Base-by-base conservation (phyloP, 2,888 invertebrate species). In the Lysandra coridon region DNA sequence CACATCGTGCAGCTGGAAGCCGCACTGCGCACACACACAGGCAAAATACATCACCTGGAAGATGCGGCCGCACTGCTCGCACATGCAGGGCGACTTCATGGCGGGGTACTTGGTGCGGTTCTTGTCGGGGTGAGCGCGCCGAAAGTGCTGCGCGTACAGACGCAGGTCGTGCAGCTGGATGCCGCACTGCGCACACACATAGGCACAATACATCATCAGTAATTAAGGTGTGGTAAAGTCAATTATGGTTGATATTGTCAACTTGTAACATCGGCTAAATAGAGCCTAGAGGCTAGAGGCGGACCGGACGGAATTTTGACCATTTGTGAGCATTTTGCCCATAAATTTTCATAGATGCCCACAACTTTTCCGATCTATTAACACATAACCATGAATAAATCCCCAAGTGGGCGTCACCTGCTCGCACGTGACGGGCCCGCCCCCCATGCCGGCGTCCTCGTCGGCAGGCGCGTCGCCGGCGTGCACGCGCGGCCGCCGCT, bases 111-210 rank as follows among this genome's bases (percentile, higher is more conserved):
- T 91, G 82, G 92, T 92, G 81, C 92, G 86, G 79, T 91, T 92
- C 88, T 92, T 92, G 86, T 94, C 94, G 2, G 94, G 94, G 79
- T 94, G 94, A 88, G 88, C 87, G 0, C 92, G 83, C 0, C 93
- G 81, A 84, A 94, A 94, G 86, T 94, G 94, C 33, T 92, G 91
- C 60, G 92, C 92, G 87, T 94, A 94, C 0, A 91, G 83, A 0
- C 94, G 85, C 0, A 92, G 80, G 74, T 92, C 92, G 0, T 90
- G 87, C 0, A 94, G 83, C 49, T 91, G 90, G 0, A 91, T 80
- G 0, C 94, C 94, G 78, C 94, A 94, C 94, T 94, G 84, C 3
- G 57, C 33, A 64, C n/a, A 44, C 12, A 37, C 10, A 74, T 14
- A 53, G 10, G 44, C 44, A 44, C 44, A 10, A 44, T 10, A 44